A percentile compares a stretch with the other conserved stretches of the same genome.
These are phyloP conservation scores for Lagria hirta DNA, from an alignment of 2,888 invertebrate genomes.

Conservation along the genomic window DNA sequence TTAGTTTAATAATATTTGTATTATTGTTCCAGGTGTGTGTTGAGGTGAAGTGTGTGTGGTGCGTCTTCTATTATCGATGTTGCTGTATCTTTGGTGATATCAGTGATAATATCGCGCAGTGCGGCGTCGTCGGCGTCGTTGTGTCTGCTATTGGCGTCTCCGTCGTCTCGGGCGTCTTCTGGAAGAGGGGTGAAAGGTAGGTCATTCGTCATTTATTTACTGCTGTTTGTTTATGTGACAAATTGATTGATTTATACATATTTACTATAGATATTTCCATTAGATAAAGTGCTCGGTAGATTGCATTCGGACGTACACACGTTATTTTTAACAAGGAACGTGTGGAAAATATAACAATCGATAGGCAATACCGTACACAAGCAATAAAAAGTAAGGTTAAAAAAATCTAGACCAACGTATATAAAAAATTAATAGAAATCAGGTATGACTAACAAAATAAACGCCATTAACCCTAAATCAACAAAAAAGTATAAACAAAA, in stretches of 20 bases:
- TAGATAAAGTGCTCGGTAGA: conserved; percentile 7
- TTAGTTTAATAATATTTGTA: too few relatives aligned
- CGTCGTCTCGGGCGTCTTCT: conserved; percentile 40
- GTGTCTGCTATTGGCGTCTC: conserved; percentile 45
- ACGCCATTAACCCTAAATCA: too few relatives aligned
- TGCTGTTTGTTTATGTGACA: conserved; percentile 28
- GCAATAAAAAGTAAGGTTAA: too few relatives aligned
- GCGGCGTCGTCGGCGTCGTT: conserved; percentile 47
- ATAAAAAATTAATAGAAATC: too few relatives aligned
- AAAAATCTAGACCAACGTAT: too few relatives aligned
- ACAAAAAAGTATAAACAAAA: too few relatives aligned
- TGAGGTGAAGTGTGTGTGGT: conserved; percentile 32
- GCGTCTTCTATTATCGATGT: background rate
- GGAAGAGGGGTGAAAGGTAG: conserved; percentile 42
- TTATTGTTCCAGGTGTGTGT: conserved; percentile 40
- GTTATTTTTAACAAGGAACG: too few relatives aligned
- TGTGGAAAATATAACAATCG: too few relatives aligned
- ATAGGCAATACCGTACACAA: too few relatives aligned
- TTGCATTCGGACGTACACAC: conserved; percentile 14
- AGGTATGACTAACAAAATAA: too few relatives aligned
- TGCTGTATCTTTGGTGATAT: conserved; percentile 20
- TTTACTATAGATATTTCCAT: conserved; percentile 16
- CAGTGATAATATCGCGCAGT: conserved; percentile 43
- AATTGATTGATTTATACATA: conserved; percentile 24
- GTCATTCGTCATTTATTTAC: conserved; percentile 43